phyloP scores from a whole-genome alignment of 2,113 vertebrate species.

The Aldabrachelys gigantea region DNA sequence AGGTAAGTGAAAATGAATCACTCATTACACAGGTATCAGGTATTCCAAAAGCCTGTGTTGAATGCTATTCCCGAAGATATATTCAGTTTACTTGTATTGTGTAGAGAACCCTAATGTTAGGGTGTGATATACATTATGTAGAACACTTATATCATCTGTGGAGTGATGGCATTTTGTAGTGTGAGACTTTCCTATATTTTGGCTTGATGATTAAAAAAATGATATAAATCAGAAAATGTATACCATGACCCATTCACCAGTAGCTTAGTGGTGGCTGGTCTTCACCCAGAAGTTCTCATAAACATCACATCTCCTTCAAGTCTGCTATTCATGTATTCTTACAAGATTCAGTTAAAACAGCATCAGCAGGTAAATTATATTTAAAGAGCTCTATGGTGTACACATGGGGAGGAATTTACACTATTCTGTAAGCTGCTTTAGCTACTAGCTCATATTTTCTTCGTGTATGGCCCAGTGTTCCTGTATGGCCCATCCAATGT shows the following conservation, averaged over 20 bases:
- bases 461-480: rapidly evolving
- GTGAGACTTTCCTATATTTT: background rate
- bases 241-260: background rate
- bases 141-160: rapidly evolving
- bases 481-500: rapidly evolving
- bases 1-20: constrained; percentile 35
- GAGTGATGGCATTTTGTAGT: constrained; percentile 33
- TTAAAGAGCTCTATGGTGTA: background rate
- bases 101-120: constrained; percentile 51
- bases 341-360: background rate
- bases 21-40: background rate
- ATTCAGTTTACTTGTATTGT: background rate
- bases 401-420: rapidly evolving
- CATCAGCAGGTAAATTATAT: background rate
- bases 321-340: background rate
- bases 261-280: background rate
- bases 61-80: background rate
- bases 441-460: background rate
- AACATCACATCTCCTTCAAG: background rate
- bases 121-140: constrained; percentile 42
- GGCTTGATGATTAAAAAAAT: background rate
- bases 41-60: background rate
- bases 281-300: background rate
- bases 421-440: rapidly evolving
- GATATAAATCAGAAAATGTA: background rate